A percentile compares a stretch with the other conserved stretches of the same genome.
Evolutionary conservation across 2,113 vertebrate genomes (phyloP).

Genomic region (Diadophis punctatus): DNA sequence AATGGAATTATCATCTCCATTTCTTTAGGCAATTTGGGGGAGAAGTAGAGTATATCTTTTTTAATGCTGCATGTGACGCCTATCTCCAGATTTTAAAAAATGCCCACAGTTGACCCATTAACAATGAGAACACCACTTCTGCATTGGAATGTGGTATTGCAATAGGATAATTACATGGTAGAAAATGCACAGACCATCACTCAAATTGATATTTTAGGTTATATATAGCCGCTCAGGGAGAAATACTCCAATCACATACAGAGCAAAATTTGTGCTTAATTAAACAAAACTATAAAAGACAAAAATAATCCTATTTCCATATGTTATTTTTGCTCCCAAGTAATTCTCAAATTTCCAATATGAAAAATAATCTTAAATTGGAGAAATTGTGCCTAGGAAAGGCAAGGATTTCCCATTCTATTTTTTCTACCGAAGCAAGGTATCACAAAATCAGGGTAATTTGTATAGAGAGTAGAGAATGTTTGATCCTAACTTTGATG

Average conservation of each 20-base stretch:
- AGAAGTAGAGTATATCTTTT: neutral
- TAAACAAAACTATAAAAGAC: neutral
- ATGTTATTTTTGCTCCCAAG: neutral
- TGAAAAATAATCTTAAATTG: neutral
- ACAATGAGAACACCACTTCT: neutral
- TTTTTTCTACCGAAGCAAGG: neutral
- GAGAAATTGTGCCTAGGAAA: neutral
- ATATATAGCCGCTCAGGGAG: neutral
- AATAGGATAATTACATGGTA: neutral
- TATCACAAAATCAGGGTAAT: neutral
- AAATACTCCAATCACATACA: neutral
- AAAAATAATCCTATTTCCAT: neutral
- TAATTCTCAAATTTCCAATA: neutral
- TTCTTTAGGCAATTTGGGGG: neutral
- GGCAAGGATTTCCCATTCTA: neutral
- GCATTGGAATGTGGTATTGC: neutral
- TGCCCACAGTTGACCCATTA: neutral
- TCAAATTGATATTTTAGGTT: neutral
- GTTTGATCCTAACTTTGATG: neutral
- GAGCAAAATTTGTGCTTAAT: neutral
- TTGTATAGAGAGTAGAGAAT: neutral
- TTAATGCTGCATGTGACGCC: neutral
- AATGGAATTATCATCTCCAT: neutral
- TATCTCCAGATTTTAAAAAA: neutral
- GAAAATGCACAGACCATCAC: neutral